Evolutionary conservation across 2,113 vertebrate species (phyloP), one percentile per base, ranked within the genome.

Genomic region (Tautogolabrus adspersus): DNA sequence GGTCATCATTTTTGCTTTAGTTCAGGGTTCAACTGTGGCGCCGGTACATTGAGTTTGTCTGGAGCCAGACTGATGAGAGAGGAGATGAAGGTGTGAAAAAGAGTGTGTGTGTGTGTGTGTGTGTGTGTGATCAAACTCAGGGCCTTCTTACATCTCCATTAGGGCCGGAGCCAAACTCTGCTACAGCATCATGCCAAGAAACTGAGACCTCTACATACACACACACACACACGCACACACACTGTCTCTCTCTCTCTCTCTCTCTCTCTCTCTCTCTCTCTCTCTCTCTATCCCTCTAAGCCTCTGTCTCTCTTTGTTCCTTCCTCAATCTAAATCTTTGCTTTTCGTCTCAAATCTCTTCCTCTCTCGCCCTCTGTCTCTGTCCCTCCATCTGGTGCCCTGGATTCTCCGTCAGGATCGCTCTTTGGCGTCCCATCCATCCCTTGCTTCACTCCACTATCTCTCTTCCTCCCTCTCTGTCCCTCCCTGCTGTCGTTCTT

Each of bases 141-240:
- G 79, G 66, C 54, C 73, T 87, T 84, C 81, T 86, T 79, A 88
- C 83, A 85, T 89, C 83, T 90, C 83, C 87, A 91, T 92, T 89
- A 88, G 83, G 75, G 82, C 47, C 64, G 3, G 55, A 68, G 90
- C 89, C 85, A 89, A 90, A 68, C 85, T 87, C 79, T 75, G 57
- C 66, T 77, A 22, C 61, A 66, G 57, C 56, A 56, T 72, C 83
- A 79, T 92, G 90, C 87, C 91, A 92, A 91, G 81, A 91, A 72
- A 83, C 56, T 16, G 51, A 88, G 83, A 79, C 81, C 82, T 81
- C 63, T 62, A 42, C 18, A 66, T 73, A 66, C 11, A 52, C 79
- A 61, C 80, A 84, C 11, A 72, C 71, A 83, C 75, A 86, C 77
- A 55, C 51, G 58, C 67, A 26, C 75, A 62, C 58, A 57, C 75